Conservation (phyloP, 2,888 invertebrate species). For the Macropis europaea region DNA sequence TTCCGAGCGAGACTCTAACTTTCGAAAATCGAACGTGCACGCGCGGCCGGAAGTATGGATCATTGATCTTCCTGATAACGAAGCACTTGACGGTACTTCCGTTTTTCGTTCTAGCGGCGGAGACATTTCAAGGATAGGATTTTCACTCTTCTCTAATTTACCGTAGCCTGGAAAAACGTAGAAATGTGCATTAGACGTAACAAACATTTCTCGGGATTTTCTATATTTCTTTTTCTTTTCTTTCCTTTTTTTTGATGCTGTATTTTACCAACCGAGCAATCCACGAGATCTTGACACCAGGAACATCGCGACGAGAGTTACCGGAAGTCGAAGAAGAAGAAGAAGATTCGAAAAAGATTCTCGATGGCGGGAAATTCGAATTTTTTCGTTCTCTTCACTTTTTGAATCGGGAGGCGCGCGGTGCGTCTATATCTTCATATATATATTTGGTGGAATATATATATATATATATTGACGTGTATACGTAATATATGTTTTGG, state of each 20-base stretch:
- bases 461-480: conserved; percentile 49
- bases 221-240: neutral
- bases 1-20: conserved; percentile 1
- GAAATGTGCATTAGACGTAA: conserved; percentile 34
- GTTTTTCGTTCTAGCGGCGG: conserved; percentile 32
- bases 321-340: conserved; percentile 3
- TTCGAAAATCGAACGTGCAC: too few species aligned
- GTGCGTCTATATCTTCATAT: conserved; percentile 69
- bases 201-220: neutral
- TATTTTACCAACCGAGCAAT: conserved; percentile 22
- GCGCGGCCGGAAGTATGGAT: conserved; percentile 16
- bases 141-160: conserved; percentile 28
- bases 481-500: conserved; percentile 72
- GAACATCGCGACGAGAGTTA: conserved; percentile 3
- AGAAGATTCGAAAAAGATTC: conserved; percentile 23
- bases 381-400: conserved; percentile 53
- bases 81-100: conserved; percentile 8
- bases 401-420: conserved; percentile 73
- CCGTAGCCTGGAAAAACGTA: conserved; percentile 45
- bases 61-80: conserved; percentile 13
- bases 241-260: neutral
- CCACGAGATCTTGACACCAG: conserved; percentile 22
- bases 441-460: conserved; percentile 60
- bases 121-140: conserved; percentile 36
- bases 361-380: conserved; percentile 15